These are phyloP conservation scores for Busseola fusca DNA, from an alignment of 2,888 invertebrate genomes.

Conservation along the genomic window DNA sequence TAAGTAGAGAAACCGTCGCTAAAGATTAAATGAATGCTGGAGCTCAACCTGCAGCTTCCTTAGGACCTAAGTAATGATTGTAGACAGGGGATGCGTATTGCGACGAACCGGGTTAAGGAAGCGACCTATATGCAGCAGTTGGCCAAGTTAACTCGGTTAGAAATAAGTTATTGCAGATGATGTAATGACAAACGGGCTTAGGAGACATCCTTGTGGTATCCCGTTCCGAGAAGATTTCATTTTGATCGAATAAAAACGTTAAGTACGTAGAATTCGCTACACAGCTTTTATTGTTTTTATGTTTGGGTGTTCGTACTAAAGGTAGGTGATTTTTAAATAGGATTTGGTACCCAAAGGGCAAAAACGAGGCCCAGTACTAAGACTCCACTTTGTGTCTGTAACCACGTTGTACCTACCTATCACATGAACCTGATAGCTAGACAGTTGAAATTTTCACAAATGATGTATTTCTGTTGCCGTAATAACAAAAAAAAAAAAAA, in stretches of 20 bases:
- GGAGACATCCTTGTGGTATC: constrained; percentile 16
- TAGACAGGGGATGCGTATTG: constrained; percentile 36
- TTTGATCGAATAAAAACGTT: background rate
- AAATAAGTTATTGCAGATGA: background rate
- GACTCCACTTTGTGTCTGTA: no score
- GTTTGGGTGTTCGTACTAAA: background rate
- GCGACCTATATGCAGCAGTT: constrained; percentile 29
- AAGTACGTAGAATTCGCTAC: background rate
- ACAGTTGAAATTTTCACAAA: no score
- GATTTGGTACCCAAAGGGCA: no score
- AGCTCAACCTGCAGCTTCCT: background rate
- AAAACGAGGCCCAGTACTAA: no score
- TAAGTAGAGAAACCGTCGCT: no score
- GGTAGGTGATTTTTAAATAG: background rate
- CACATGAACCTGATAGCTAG: no score
- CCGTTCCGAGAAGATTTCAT: background rate
- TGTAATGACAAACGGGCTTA: constrained; percentile 9
- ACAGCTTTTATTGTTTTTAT: background rate
- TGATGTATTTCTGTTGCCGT: no score
- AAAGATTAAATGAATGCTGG: background rate
- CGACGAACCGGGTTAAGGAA: constrained; percentile 21
- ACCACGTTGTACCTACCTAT: no score
- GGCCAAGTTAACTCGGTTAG: background rate
- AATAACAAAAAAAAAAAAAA: no score
- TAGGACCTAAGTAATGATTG: constrained; percentile 28